Evolutionary conservation across 2,797 vertebrate genomes (phyloP).

Genomic region (Semotilus atromaculatus): DNA sequence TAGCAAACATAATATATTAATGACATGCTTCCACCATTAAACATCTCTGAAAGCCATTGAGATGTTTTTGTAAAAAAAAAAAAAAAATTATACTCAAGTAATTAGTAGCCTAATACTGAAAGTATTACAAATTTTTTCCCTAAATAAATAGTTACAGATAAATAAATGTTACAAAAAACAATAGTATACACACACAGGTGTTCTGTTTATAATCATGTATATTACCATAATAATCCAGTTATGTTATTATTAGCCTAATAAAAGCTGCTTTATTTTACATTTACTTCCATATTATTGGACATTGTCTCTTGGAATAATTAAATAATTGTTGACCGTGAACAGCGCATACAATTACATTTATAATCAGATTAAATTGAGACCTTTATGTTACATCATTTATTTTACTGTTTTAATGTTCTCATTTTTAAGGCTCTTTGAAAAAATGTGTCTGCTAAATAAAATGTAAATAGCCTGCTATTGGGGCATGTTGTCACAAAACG

Average conservation of each 20-base stretch:
- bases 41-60: not conserved
- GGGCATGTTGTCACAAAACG: not conserved
- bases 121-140: not conserved
- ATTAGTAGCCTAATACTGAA: too few species aligned
- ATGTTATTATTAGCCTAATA: not conserved
- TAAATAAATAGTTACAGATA: not conserved
- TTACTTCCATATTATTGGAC: not conserved
- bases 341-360: not conserved
- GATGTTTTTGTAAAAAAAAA: too few species aligned
- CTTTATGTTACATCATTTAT: not conserved
- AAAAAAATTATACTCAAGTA: too few species aligned
- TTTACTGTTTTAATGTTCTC: not conserved
- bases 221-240: not conserved
- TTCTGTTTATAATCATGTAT: not conserved
- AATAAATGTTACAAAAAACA: not conserved
- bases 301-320: not conserved
- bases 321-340: not conserved
- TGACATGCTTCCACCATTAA: not conserved
- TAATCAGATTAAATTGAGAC: not conserved
- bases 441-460: not conserved
- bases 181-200: accelerated
- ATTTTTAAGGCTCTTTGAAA: not conserved
- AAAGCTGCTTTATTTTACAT: not conserved
- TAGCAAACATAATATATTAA: not conserved
- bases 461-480: not conserved